Percentiles rank a stretch among this genome's conserved stretches.
These are phyloP conservation scores for Tautogolabrus adspersus DNA, from an alignment of 2,113 vertebrate genomes.

Conservation along the genomic window DNA sequence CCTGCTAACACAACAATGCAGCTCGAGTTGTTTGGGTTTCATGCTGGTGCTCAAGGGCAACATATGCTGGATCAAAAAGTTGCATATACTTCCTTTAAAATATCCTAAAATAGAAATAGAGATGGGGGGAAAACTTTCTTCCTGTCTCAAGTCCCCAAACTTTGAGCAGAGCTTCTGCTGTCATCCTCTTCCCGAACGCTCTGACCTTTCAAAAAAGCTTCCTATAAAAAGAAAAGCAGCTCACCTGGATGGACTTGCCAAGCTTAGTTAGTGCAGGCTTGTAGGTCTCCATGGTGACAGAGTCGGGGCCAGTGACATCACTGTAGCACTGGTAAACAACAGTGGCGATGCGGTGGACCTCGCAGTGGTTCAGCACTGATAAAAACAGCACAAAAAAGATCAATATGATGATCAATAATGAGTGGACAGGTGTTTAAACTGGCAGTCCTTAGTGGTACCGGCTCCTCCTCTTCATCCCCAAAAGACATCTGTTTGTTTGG, in stretches of 20 bases:
- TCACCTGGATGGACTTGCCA: slow-evolving; percentile 87
- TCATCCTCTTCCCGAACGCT: background rate
- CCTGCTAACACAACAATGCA: too few species aligned
- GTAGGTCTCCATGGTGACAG: slow-evolving; percentile 89
- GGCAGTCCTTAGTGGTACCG: background rate
- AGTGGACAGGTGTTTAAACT: background rate
- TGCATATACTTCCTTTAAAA: background rate
- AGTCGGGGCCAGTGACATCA: slow-evolving; percentile 89
- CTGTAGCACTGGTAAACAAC: slow-evolving; percentile 92
- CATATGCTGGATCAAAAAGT: too few species aligned
- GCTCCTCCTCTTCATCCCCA: background rate
- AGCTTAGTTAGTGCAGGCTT: slow-evolving; percentile 86
- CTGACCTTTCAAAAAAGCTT: slow-evolving; percentile 21
- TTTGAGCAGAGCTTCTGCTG: background rate
- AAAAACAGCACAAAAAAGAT: slow-evolving; percentile 34
- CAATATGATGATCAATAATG: background rate
- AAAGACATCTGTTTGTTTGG: slow-evolving; percentile 32
- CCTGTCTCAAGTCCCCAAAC: background rate
- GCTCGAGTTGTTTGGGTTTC: too few species aligned
- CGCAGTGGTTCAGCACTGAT: slow-evolving; percentile 93
- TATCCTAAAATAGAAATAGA: background rate
- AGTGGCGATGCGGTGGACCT: slow-evolving; percentile 88
- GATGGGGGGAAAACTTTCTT: background rate
- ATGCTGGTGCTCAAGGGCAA: too few species aligned
- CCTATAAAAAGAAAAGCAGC: slow-evolving; percentile 37